Base-by-base conservation (phyloP, 2,797 vertebrate species). In the Mastacembelus armatus region DNA sequence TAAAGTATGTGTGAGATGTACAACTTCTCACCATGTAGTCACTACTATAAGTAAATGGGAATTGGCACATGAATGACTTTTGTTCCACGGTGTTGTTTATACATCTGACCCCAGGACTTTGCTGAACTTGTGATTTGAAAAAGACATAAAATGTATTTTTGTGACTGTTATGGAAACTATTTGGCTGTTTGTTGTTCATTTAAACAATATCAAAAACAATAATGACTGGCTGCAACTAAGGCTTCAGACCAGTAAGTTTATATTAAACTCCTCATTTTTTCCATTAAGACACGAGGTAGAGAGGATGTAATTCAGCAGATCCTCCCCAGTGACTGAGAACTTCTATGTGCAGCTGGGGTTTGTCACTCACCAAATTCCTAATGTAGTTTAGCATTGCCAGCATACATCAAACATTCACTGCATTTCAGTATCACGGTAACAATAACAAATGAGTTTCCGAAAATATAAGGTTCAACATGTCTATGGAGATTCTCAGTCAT, bases 281-380 rank as follows among this genome's bases (percentile, higher is more conserved):
- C 30, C 30, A 22, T 75, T 2, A 60, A 54, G 30, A 66, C 44
- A 42, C 33, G 71, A 74, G 54, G 63, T 50, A 68, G 62, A 32
- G 67, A 79, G 68, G 45, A 70, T n/a, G 42, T 18, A 43, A 44
- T 11, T 72, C 29, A 47, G 68, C 24, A 35, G 42, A 65, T 27
- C 54, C 71, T 83, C 76, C 57, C 63, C 19, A 1, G 42, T 47
- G 35, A 63, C 47, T 5, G 16, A 62, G n/a, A 15, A 27, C 21
- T 24, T 51, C 32, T 7, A 5, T 19, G 19, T 58, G 38, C 33
- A 51, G 48, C 43, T 44, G 62, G 21, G 35, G 40, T 52, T 70
- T 7, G 10, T 66, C 30, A 38, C 29, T 66, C 47, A 32, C 22
- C 38, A 15, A 19, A 27, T 18, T 62, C 22, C 43, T 12, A 22